Conservation (phyloP, 2,113 vertebrate species). For the Tachuris rubrigastra region DNA sequence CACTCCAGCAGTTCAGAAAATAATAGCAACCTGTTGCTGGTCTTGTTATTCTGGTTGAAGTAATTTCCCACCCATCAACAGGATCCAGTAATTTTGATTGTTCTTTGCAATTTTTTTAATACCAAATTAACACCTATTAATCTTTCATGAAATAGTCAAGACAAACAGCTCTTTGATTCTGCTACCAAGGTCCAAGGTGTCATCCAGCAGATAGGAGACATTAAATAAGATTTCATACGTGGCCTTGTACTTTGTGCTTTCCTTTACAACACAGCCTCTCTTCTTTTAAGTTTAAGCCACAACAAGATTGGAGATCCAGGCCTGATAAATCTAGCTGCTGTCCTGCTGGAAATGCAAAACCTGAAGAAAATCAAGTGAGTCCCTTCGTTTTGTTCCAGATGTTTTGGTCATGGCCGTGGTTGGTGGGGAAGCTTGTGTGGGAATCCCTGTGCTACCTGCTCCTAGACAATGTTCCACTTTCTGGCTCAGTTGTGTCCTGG, state of each 20-base stretch:
- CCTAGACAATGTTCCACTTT: not conserved
- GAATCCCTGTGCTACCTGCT: not conserved
- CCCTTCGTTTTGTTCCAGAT: not conserved
- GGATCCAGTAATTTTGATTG: not conserved
- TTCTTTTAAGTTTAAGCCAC: constrained; percentile 78
- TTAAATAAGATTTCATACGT: not conserved
- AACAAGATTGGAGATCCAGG: constrained; percentile 78
- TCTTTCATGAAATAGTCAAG: not conserved
- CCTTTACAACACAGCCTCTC: not conserved
- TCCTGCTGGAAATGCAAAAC: constrained; percentile 72
- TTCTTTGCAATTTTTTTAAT: not conserved
- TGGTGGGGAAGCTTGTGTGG: not conserved
- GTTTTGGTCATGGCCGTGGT: fast-evolving
- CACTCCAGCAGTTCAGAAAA: not conserved
- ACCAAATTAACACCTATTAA: not conserved
- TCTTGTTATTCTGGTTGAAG: not conserved
- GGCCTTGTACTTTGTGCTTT: not conserved
- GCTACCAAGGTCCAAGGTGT: not conserved
- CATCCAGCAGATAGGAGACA: not conserved
- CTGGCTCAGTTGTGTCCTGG: not conserved
- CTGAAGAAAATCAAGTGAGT: constrained; percentile 83
- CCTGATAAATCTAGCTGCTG: constrained; percentile 67
- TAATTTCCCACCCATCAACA: not conserved
- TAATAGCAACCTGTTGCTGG: not conserved
- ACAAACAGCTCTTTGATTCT: constrained; percentile 4